A percentile compares a stretch with the other conserved stretches of the same genome.
Evolutionary conservation across 2,113 vertebrate species (phyloP).

Genomic region (Oceanites oceanicus): DNA sequence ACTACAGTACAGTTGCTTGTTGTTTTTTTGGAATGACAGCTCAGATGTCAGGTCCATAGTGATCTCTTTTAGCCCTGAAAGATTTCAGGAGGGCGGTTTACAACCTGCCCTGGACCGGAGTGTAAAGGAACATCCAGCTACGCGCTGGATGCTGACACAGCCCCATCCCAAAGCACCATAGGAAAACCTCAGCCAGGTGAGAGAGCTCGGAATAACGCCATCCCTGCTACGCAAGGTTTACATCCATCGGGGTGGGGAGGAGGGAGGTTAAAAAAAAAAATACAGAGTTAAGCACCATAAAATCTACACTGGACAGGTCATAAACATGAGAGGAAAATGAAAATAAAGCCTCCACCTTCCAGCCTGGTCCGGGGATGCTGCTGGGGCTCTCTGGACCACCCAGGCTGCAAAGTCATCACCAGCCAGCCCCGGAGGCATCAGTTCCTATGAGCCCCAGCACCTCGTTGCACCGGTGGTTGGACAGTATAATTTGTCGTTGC

Average conservation of each 20-base stretch:
- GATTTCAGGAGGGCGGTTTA: not conserved
- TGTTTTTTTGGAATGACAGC: not conserved
- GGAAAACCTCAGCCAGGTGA: not conserved
- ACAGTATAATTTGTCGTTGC: not conserved
- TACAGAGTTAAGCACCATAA: slow-evolving; percentile 70
- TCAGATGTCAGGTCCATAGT: not conserved
- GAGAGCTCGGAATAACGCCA: not conserved
- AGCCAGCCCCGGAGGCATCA: not conserved
- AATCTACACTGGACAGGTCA: slow-evolving; percentile 63
- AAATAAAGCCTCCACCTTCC: slow-evolving; percentile 20
- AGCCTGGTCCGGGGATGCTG: not conserved
- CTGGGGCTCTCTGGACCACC: not conserved
- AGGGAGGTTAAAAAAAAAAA: slow-evolving; percentile 10
- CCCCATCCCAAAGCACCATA: slow-evolving; percentile 39
- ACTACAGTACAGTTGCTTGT: not conserved
- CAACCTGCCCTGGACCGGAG: not conserved
- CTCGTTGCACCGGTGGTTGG: not conserved
- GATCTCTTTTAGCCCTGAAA: not conserved
- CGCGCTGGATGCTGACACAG: not conserved
- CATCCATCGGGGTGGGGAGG: not conserved
- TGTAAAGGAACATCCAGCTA: not conserved
- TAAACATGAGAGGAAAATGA: slow-evolving; percentile 33
- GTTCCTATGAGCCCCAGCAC: not conserved
- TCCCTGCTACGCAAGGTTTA: not conserved
- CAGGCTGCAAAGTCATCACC: not conserved